Conservation (phyloP, 2,113 vertebrate species). For the Strix aluco region DNA sequence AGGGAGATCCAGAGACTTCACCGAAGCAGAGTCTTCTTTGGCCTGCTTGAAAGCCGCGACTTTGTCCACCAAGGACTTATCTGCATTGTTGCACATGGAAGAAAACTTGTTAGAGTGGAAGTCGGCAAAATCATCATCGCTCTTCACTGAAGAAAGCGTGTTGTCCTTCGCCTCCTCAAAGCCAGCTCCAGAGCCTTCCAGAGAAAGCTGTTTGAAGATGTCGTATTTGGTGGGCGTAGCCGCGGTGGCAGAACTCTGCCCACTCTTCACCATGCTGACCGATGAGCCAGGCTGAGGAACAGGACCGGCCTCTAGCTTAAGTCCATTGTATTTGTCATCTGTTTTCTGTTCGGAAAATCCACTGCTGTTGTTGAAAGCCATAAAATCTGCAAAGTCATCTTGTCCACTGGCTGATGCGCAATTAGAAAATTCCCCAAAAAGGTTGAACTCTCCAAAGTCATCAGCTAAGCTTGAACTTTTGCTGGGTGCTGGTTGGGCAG, state of each 20-base stretch:
- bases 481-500: slow-evolving; percentile 57
- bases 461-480: slow-evolving; percentile 78
- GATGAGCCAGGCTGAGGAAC: slow-evolving; percentile 47
- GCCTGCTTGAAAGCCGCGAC: slow-evolving; percentile 90
- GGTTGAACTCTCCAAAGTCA: slow-evolving; percentile 94
- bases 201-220: slow-evolving; percentile 90
- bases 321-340: slow-evolving; percentile 64
- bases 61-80: slow-evolving; percentile 93
- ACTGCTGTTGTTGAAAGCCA: slow-evolving; percentile 88
- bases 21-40: slow-evolving; percentile 95
- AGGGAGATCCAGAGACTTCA: slow-evolving; percentile 97
- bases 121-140: slow-evolving; percentile 93
- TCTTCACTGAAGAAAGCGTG: slow-evolving; percentile 73
- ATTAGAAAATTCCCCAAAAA: slow-evolving; percentile 86
- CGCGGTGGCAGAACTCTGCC: slow-evolving; percentile 56
- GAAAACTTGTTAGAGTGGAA: slow-evolving; percentile 93
- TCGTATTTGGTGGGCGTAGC: slow-evolving; percentile 81
- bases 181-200: slow-evolving; percentile 79
- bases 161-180: slow-evolving; percentile 87
- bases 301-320: slow-evolving; percentile 64
- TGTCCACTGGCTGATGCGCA: slow-evolving; percentile 70
- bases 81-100: slow-evolving; percentile 76
- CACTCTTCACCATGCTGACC: slow-evolving; percentile 47
- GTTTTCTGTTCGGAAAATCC: slow-evolving; percentile 71
- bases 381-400: slow-evolving; percentile 97